Percentiles rank a stretch among this genome's conserved stretches.
phyloP scores from a whole-genome alignment of 2,113 vertebrate species.

The Catharus minimus region DNA sequence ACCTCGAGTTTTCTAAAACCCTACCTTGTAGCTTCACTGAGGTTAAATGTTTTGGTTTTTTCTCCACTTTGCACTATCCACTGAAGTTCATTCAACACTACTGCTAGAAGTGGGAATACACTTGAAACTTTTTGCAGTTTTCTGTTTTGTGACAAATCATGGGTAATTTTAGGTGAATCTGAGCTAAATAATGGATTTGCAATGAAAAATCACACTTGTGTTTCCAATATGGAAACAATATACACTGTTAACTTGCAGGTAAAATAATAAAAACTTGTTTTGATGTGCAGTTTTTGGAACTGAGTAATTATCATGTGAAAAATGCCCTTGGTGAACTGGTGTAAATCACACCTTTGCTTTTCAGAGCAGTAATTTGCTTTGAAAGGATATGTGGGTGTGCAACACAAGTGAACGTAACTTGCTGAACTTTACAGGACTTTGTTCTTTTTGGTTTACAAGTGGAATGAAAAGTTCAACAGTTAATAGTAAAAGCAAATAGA shows the following conservation, averaged over 20 bases:
- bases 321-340: not conserved
- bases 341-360: not conserved
- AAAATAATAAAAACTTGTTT: not conserved
- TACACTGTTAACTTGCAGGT: not conserved
- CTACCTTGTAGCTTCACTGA: not conserved
- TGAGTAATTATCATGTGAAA: not conserved
- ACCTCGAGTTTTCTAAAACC: not conserved
- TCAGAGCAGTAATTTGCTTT: not conserved
- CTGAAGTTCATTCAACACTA: not conserved
- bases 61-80: fast-evolving
- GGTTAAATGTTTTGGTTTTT: not conserved
- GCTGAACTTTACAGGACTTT: not conserved
- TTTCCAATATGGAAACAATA: not conserved
- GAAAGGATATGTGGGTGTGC: not conserved
- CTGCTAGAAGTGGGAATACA: not conserved
- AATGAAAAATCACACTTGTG: not conserved
- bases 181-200: not conserved
- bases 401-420: not conserved
- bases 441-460: slow-evolving; percentile 2
- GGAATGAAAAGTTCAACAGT: not conserved
- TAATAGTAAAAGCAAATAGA: slow-evolving; percentile 29
- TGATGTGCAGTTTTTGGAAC: not conserved
- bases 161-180: not conserved
- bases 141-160: not conserved
- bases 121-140: not conserved